Percentiles rank a stretch among this genome's conserved stretches.
Evolutionary conservation across 1,140 invertebrate genomes (phyloP).

Genomic region (Plutomurus gul): DNA sequence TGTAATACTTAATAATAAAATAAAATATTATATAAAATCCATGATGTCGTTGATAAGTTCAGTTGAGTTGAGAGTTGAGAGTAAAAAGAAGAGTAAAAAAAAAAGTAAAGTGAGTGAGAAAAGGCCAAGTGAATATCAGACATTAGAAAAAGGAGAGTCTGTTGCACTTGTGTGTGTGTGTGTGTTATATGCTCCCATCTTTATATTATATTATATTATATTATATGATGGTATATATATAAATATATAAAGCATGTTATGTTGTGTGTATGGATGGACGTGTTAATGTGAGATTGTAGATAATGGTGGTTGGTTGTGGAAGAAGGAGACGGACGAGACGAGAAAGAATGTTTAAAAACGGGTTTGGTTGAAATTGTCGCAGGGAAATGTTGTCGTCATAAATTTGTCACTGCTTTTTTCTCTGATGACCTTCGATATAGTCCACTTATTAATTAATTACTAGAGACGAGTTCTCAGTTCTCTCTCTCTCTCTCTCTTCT

Average conservation of each 20-base stretch:
- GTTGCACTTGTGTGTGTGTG: too few relatives aligned
- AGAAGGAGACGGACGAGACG: constrained; percentile 3
- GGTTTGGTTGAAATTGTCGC: constrained; percentile 19
- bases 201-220: too few relatives aligned
- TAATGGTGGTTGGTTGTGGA: too few relatives aligned
- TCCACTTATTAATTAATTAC: constrained; percentile 30
- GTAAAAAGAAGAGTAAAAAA: not conserved
- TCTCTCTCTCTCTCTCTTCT: too few relatives aligned
- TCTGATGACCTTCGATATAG: constrained; percentile 19
- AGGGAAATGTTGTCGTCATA: constrained; percentile 28
- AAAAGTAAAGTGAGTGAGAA: not conserved
- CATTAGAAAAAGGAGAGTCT: too few relatives aligned
- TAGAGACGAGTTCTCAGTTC: constrained; percentile 10
- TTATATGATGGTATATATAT: too few relatives aligned
- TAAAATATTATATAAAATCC: too few relatives aligned
- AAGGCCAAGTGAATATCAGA: too few relatives aligned
- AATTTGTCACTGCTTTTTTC: constrained; percentile 27
- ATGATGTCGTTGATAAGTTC: too few relatives aligned
- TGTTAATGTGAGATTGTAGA: constrained; percentile 18
- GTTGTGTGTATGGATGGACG: not conserved
- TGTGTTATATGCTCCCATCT: too few relatives aligned
- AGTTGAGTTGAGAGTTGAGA: not conserved
- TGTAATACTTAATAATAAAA: too few relatives aligned
- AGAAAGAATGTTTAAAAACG: constrained; percentile 30
- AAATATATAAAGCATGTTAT: too few relatives aligned